Evolutionary conservation across 2,888 invertebrate genomes (phyloP).

Genomic region (Elysia crispata): DNA sequence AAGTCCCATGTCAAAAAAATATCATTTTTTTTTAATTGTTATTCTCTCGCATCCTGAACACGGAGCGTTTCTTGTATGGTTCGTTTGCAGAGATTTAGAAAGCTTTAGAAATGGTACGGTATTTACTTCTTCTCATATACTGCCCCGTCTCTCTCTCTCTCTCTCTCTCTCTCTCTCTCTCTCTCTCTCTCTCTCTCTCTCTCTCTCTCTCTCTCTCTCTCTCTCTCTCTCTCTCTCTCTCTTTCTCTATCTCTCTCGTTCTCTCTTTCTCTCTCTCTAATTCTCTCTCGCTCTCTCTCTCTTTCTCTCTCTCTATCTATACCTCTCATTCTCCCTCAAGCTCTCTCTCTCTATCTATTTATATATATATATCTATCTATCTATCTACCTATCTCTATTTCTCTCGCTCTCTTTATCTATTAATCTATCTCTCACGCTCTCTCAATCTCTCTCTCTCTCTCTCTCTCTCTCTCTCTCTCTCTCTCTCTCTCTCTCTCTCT

Average conservation of each 20-base stretch:
- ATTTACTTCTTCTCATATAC: neutral
- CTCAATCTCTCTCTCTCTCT: conserved; percentile 15
- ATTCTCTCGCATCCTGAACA: too few species aligned
- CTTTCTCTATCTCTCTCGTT: neutral
- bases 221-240: conserved; percentile 9
- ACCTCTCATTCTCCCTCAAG: neutral
- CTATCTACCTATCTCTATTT: neutral
- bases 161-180: conserved; percentile 31
- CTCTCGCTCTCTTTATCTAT: too few species aligned
- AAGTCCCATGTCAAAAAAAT: too few species aligned
- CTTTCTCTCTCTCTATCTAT: conserved; percentile 30
- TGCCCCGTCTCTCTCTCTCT: conserved; percentile 23
- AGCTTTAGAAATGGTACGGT: neutral
- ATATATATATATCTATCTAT: neutral
- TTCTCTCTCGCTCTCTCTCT: neutral
- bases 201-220: conserved; percentile 3
- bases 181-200: conserved; percentile 28
- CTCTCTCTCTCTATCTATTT: neutral
- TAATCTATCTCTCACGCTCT: neutral
- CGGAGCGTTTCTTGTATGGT: neutral
- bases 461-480: conserved; percentile 31
- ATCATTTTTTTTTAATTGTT: too few species aligned
- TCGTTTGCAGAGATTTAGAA: neutral
- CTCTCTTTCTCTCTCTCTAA: neutral
- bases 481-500: conserved; percentile 33